phyloP scores from a whole-genome alignment of 1,140 invertebrate genomes.

The Hycleus cichorii region DNA sequence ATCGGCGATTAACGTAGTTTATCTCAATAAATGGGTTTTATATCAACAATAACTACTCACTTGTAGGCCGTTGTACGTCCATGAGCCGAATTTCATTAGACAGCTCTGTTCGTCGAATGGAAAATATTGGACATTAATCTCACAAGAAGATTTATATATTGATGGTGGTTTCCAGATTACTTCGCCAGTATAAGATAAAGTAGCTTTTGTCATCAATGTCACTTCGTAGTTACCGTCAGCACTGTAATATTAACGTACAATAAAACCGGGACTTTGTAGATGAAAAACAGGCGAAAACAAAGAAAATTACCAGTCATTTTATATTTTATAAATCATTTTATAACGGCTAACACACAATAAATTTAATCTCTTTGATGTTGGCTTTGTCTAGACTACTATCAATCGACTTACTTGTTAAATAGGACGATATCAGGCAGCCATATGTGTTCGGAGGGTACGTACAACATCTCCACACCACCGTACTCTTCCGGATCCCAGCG shows the following conservation, averaged over 20 bases:
- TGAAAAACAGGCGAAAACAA: no score
- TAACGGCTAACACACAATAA: no score
- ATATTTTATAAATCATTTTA: no score
- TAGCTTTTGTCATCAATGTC: conserved; percentile 94
- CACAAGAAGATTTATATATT: conserved; percentile 97
- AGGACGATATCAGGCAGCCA: conserved; percentile 86
- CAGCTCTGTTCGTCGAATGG: conserved; percentile 92
- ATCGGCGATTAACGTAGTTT: no score
- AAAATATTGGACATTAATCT: conserved; percentile 94
- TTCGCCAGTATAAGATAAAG: conserved; percentile 80
- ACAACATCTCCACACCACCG: conserved; percentile 85
- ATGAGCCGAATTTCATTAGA: conserved; percentile 93
- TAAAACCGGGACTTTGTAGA: neutral
- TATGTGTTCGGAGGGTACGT: conserved; percentile 88
- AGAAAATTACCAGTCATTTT: no score
- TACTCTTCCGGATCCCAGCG: conserved; percentile 90
- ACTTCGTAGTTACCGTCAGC: conserved; percentile 97
- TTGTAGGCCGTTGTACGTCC: conserved; percentile 88
- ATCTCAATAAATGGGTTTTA: no score
- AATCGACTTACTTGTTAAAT: conserved; percentile 69
- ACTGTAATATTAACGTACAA: conserved; percentile 43
- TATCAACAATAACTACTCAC: conserved; percentile 43
- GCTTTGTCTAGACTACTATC: no score
- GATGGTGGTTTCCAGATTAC: conserved; percentile 97
- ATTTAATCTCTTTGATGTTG: no score